Percentiles rank a stretch among this genome's conserved stretches.
Evolutionary conservation across 1,140 invertebrate genomes (phyloP).

Genomic region (Eufriesea mexicana): DNA sequence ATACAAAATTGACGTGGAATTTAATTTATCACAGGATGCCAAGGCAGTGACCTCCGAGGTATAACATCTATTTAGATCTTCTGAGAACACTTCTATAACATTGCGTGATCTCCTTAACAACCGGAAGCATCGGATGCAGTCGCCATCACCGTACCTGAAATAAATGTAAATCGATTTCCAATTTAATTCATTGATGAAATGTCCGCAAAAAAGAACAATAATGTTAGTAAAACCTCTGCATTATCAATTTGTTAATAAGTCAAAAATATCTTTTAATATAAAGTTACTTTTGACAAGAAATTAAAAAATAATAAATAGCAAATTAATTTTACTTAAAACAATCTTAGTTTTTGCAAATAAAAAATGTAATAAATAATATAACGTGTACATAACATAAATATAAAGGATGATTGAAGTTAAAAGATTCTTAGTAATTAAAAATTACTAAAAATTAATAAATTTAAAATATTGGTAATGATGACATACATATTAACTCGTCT

Average conservation of each 20-base stretch:
- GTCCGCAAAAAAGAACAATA: too few relatives aligned
- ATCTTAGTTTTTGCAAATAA: too few relatives aligned
- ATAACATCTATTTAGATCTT: slow-evolving; percentile 86
- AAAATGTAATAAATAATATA: too few relatives aligned
- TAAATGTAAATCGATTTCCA: background rate
- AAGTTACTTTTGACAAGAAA: background rate
- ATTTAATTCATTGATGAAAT: too few relatives aligned
- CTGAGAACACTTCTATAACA: slow-evolving; percentile 86
- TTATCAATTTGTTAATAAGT: background rate
- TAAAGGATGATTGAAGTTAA: too few relatives aligned
- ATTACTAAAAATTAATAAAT: too few relatives aligned
- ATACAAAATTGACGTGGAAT: slow-evolving; percentile 78
- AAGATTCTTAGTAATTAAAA: too few relatives aligned
- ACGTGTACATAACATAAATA: too few relatives aligned
- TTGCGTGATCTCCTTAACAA: slow-evolving; percentile 85
- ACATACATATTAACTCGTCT: too few relatives aligned
- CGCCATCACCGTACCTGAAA: slow-evolving; percentile 82
- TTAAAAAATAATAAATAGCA: background rate
- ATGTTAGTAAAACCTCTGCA: background rate
- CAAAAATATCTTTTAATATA: background rate
- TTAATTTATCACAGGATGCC: slow-evolving; percentile 83
- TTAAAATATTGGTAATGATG: too few relatives aligned
- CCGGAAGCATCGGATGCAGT: slow-evolving; percentile 86
- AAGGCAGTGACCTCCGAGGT: slow-evolving; percentile 84
- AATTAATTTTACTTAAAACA: background rate